phyloP scores from a whole-genome alignment of 1,140 invertebrate genomes.

The Drosophila willistoni region DNA sequence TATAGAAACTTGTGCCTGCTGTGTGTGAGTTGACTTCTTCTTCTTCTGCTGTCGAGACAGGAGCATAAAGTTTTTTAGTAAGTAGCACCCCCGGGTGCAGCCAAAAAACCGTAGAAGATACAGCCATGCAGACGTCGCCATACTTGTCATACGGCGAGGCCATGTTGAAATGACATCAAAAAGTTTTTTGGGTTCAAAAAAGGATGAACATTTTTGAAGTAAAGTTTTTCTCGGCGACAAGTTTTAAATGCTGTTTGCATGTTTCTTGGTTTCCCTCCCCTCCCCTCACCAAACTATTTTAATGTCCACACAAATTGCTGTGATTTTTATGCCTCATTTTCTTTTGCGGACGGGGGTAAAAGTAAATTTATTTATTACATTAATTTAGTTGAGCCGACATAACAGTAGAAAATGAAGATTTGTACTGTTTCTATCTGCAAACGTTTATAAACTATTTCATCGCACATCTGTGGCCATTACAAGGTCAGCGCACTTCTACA shows the following conservation, averaged over 20 bases:
- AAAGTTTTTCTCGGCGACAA: constrained; percentile 55
- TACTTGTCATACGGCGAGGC: constrained; percentile 40
- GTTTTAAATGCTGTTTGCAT: constrained; percentile 81
- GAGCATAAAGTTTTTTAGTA: constrained; percentile 67
- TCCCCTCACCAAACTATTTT: background rate
- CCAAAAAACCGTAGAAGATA: constrained; percentile 31
- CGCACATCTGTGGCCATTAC: background rate
- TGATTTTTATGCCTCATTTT: constrained; percentile 64
- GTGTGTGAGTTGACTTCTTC: constrained; percentile 39
- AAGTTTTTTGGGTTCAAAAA: constrained; percentile 47
- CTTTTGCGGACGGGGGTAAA: background rate
- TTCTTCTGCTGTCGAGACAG: constrained; percentile 24
- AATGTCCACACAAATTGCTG: constrained; percentile 58
- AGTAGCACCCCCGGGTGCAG: constrained; percentile 65
- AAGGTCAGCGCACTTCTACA: background rate
- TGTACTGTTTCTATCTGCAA: too few species aligned
- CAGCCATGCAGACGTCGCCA: constrained; percentile 63
- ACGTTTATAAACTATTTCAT: background rate
- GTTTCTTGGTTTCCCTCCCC: constrained; percentile 55
- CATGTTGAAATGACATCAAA: constrained; percentile 75
- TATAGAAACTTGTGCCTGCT: background rate
- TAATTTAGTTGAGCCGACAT: background rate
- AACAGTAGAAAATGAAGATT: too few species aligned
- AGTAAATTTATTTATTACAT: constrained; percentile 11
- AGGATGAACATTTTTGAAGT: constrained; percentile 28